Conservation (phyloP, 2,888 invertebrate species). For the Tyria jacobaeae region DNA sequence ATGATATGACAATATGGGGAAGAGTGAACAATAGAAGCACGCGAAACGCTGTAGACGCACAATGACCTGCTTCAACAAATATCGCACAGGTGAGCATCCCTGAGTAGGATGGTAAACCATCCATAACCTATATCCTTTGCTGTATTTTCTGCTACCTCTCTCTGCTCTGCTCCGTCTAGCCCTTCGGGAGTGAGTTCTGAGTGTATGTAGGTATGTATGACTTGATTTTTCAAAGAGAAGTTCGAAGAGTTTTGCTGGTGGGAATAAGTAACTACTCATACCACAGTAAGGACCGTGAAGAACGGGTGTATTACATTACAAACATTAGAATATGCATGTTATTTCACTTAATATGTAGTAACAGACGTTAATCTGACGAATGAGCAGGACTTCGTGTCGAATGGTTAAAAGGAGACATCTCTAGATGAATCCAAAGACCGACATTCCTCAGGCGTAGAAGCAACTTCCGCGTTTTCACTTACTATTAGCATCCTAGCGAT, state of each 20-base stretch:
- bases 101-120: too few species aligned
- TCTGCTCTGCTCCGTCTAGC: too few species aligned
- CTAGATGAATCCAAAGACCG: not conserved
- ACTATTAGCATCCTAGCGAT: constrained; percentile 21
- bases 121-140: too few species aligned
- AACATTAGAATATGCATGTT: not conserved
- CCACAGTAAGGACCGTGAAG: too few species aligned
- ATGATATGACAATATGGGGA: not conserved
- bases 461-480: constrained; percentile 33
- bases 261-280: too few species aligned
- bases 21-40: not conserved
- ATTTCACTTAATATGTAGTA: too few species aligned
- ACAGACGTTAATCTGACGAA: too few species aligned
- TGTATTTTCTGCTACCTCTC: too few species aligned
- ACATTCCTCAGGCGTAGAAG: not conserved
- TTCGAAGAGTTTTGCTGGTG: too few species aligned
- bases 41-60: constrained; percentile 1
- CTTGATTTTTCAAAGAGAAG: too few species aligned
- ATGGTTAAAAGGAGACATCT: not conserved
- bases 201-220: too few species aligned
- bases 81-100: constrained; percentile 16
- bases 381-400: not conserved
- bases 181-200: too few species aligned
- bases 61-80: constrained; percentile 31
- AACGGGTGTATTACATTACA: not conserved